phyloP scores from a whole-genome alignment of 2,113 vertebrate genomes.

The Triplophysa dalaica region DNA sequence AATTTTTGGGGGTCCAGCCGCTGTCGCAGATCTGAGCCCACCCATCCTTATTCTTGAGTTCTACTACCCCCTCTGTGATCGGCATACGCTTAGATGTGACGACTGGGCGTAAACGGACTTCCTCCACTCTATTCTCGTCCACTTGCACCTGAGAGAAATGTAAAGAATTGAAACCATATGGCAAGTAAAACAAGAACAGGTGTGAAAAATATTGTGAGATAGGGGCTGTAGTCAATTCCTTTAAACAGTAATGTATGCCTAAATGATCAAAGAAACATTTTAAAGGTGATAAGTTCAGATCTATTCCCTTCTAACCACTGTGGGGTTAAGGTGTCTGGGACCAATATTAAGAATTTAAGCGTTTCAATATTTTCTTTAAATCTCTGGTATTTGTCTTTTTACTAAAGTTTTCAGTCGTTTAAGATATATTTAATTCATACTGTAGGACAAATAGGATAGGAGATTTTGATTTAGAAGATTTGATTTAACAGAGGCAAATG shows the following conservation, averaged over 20 bases:
- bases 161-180: neutral
- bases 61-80: conserved; percentile 86
- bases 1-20: conserved; percentile 87
- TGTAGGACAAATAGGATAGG: too few relatives aligned
- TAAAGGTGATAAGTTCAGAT: neutral
- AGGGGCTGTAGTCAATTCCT: neutral
- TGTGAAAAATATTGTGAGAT: conserved; percentile 6
- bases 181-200: conserved; percentile 1
- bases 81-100: conserved; percentile 78
- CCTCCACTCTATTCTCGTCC: conserved; percentile 85
- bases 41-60: conserved; percentile 81
- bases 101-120: conserved; percentile 83
- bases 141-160: conserved; percentile 69
- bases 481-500: too few relatives aligned
- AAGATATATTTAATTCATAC: too few relatives aligned
- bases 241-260: neutral
- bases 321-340: too few relatives aligned
- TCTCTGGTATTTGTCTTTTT: too few relatives aligned
- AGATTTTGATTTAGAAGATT: too few relatives aligned
- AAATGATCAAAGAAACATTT: conserved; percentile 24
- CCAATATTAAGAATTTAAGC: too few relatives aligned
- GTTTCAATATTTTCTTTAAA: too few relatives aligned
- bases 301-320: too few relatives aligned
- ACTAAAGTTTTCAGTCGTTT: too few relatives aligned
- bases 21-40: conserved; percentile 90